Base-by-base conservation (phyloP, 2,797 vertebrate species). In the Bovichtus variegatus region DNA sequence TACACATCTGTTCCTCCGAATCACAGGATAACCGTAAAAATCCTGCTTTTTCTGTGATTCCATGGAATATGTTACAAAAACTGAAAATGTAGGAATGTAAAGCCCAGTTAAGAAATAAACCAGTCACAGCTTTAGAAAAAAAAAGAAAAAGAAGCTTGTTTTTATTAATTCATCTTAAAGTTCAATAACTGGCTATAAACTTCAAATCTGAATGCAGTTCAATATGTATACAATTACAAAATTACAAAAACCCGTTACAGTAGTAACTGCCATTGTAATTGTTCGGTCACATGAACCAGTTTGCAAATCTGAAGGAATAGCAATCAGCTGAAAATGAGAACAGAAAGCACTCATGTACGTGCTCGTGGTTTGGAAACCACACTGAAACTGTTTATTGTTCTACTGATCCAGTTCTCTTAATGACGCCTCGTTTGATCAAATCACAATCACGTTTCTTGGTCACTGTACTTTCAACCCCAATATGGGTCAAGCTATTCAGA, bases 401-500 rank as follows among this genome's bases (percentile, higher is more conserved):
- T 29, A n/a, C 57, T 62, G 15, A 40, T 25, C 15, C 29, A 23
- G 63, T 44, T 78, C 21, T 70, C 18, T 29, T 44, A 31, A 38
- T 63, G 29, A 36, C 23, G 23, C 59, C 50, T 41, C 64, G 9
- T 60, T 31, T 61, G 0, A 59, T 71, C 13, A 55, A 68, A 66
- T 76, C 34, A 68, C 54, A 47, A 60, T 55, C 34, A 54, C 3
- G 15, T 69, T 61, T 49, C 6, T 69, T 78, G 63, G 85, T 90
- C 75, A 67, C 80, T 70, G 53, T 72, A 36, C 51, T 57, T 81
- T 87, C 82, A 88, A 86, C 88, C 90, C 91, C 91, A 95, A 94
- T 94, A 94, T 94, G 91, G 93, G 92, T 86, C 80, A 77, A 78
- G 40, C 43, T 62, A 47, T 51, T 63, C 53, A 67, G 58, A 86